A percentile compares a stretch with the other conserved stretches of the same genome.
phyloP scores from a whole-genome alignment of 2,888 invertebrate genomes.

The Troides helena region DNA sequence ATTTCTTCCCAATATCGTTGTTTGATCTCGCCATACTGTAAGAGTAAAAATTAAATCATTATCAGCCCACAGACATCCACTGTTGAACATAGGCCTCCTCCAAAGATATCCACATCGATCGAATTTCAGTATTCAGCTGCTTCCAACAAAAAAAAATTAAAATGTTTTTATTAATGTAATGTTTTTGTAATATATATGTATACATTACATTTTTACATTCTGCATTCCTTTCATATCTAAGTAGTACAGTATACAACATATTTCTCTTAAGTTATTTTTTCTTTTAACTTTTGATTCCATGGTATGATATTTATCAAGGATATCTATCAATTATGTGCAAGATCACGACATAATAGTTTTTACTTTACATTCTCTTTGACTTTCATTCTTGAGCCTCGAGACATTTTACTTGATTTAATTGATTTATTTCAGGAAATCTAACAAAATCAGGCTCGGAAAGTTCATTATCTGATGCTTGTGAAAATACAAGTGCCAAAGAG shows the following conservation, averaged over 20 bases:
- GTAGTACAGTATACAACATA: no score
- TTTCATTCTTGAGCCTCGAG: not conserved
- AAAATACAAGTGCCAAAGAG: constrained; percentile 83
- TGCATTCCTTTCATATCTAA: no score
- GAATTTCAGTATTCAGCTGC: no score
- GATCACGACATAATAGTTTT: not conserved
- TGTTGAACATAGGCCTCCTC: no score
- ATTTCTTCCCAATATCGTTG: not conserved
- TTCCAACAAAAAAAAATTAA: no score
- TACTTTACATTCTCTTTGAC: no score
- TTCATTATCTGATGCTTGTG: constrained; percentile 89
- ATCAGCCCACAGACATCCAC: no score
- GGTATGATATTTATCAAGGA: not conserved
- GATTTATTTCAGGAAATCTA: constrained; percentile 56
- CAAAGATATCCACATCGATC: no score
- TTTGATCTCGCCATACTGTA: not conserved
- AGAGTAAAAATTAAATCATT: not conserved
- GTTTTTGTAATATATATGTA: no score
- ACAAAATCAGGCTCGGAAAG: constrained; percentile 94
- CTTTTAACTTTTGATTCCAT: not conserved
- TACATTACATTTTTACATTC: no score
- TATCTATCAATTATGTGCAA: not conserved
- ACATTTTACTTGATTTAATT: not conserved
- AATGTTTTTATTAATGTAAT: no score
- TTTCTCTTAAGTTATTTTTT: not conserved